Base-by-base conservation (phyloP, 2,113 vertebrate species). In the Toxotes jaculatrix region DNA sequence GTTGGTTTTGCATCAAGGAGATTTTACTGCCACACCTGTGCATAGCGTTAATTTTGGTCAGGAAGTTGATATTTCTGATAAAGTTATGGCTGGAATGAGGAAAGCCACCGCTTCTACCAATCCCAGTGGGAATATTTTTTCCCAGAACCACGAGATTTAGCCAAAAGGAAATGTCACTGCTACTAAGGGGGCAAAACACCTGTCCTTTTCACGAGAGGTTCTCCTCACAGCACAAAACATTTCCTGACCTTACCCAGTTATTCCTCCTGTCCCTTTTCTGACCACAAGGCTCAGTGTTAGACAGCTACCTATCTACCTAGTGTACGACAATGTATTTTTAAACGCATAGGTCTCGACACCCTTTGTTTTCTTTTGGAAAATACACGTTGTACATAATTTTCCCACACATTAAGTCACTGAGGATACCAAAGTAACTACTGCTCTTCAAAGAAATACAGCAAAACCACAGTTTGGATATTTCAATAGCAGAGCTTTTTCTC, bases 381-480 rank as follows among this genome's bases (percentile, higher is more conserved):
- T 76, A 13, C 10, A 47, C 55, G 38, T 27, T 27, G 36, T n/a
- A 1, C 27, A 43, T 21, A 0, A 13, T 45, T 72, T 62, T 59
- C 57, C 65, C 64, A 84, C 69, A 61, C 17, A 74, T 59, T 49
- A 27, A 55, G 55, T 74, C 27, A 32, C 19, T 56, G 14, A 4
- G 34, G 66, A 67, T 55, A 32, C 56, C n/a, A 75, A 27, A 61
- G 9, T 63, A 76, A 76, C 31, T 5, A n/a, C 38, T 53, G 67
- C 71, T 59, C 42, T 53, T 61, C 36, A 36, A 78, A 77, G 34
- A 83, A 61, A 42, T 43, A 62, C 3, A 70, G 14, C 16, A 42
- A 77, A 78, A 79, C 72, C 61, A 57, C 64, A 49, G 17, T 78
- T 23, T 71, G 27, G 57, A 56, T 11, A 65, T 85, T 72, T 60